phyloP scores from a whole-genome alignment of 2,888 invertebrate species.

The Clunio marinus region DNA sequence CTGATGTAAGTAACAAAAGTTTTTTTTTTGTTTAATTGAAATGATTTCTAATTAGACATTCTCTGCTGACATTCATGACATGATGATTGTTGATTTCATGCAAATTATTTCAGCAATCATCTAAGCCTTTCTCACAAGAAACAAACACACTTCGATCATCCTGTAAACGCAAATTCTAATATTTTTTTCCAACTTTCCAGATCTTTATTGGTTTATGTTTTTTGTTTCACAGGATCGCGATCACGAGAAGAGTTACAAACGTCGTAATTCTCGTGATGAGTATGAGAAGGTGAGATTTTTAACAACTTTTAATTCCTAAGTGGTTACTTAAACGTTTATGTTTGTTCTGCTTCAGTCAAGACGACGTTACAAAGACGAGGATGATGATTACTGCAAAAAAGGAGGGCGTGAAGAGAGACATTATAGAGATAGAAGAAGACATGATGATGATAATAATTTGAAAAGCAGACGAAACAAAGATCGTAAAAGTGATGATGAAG shows the following conservation, averaged over 20 bases:
- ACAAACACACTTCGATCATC: no score
- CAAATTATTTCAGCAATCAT: background rate
- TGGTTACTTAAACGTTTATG: background rate
- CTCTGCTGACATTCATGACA: background rate
- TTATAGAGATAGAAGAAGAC: no score
- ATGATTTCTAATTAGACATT: background rate
- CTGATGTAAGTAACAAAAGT: background rate
- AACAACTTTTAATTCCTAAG: no score
- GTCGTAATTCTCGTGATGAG: background rate
- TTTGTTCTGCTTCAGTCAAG: background rate
- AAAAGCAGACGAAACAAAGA: background rate
- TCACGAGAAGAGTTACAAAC: background rate
- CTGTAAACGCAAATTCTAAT: constrained; percentile 2
- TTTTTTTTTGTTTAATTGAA: background rate
- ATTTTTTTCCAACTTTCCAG: constrained; percentile 13
- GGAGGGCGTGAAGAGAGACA: no score
- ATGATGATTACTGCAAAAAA: no score
- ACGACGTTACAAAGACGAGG: background rate
- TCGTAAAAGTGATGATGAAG: background rate
- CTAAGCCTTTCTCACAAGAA: background rate
- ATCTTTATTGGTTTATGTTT: constrained; percentile 5
- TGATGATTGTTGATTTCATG: background rate
- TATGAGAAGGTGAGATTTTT: background rate
- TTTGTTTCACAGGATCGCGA: constrained; percentile 11
- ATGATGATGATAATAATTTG: no score